phyloP scores from a whole-genome alignment of 2,888 invertebrate species.

The Andrena bucephala region DNA sequence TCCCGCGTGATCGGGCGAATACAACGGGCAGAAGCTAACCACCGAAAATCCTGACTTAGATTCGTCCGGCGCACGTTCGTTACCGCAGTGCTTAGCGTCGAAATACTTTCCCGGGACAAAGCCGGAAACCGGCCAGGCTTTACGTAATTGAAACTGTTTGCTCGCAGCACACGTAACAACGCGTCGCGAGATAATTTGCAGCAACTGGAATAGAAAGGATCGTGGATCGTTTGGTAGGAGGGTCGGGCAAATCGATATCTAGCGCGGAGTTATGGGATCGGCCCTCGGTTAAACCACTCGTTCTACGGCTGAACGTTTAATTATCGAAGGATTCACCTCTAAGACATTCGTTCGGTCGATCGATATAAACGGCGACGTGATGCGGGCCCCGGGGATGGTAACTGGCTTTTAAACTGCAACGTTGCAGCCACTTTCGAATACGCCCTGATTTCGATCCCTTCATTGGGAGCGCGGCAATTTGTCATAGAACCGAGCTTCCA shows the following conservation, averaged over 20 bases:
- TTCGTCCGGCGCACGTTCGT: neutral
- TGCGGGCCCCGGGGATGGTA: neutral
- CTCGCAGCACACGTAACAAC: slow-evolving; percentile 28
- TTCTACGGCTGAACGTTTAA: slow-evolving; percentile 36
- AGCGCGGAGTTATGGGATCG: slow-evolving; percentile 26
- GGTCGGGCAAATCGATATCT: slow-evolving; percentile 36
- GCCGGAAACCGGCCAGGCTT: neutral
- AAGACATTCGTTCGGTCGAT: slow-evolving; percentile 24
- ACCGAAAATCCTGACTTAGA: neutral
- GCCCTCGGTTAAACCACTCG: slow-evolving; percentile 3
- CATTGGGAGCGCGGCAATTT: neutral
- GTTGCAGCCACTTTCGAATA: slow-evolving; percentile 4
- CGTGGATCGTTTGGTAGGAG: slow-evolving; percentile 12
- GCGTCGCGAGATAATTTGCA: slow-evolving; percentile 41
- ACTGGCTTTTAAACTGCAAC: slow-evolving; percentile 24
- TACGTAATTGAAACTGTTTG: slow-evolving; percentile 46
- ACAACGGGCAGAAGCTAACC: neutral
- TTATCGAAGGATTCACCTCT: slow-evolving; percentile 47
- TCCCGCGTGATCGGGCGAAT: neutral
- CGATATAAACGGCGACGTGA: slow-evolving; percentile 32
- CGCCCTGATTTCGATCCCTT: neutral
- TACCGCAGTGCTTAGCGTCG: neutral
- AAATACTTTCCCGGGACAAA: neutral
- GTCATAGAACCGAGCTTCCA: slow-evolving; percentile 9
- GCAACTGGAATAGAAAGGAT: slow-evolving; percentile 11